A percentile compares a stretch with the other conserved stretches of the same genome.
Evolutionary conservation across 2,797 vertebrate genomes (phyloP).

Genomic region (Muscicapa striata): DNA sequence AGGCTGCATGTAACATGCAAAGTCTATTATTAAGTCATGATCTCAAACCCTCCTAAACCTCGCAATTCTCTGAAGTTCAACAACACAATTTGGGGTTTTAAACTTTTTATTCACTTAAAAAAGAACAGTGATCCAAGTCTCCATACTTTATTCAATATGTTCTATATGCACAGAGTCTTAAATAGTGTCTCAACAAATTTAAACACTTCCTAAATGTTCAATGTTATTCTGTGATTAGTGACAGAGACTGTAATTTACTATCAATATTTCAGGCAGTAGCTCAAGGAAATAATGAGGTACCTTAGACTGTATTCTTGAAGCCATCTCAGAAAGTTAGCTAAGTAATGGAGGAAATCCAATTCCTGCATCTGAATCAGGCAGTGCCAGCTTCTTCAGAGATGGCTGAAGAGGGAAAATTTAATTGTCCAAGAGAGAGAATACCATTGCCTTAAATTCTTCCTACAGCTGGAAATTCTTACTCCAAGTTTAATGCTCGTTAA

Average conservation of each 20-base stretch:
- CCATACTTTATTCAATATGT: neutral
- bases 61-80: neutral
- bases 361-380: neutral
- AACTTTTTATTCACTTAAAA: neutral
- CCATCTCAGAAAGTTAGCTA: neutral
- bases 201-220: neutral
- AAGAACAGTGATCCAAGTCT: neutral
- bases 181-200: neutral
- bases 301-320: neutral
- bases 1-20: neutral
- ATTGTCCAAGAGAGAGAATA: neutral
- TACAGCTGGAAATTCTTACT: neutral
- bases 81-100: neutral
- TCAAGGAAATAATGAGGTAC: constrained; percentile 12
- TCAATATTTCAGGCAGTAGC: neutral
- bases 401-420: neutral
- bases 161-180: neutral
- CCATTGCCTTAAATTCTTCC: neutral
- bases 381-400: neutral
- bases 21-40: neutral
- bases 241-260: neutral
- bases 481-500: neutral
- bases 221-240: neutral
- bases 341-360: neutral
- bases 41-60: neutral